phyloP scores from a whole-genome alignment of 2,888 invertebrate genomes.

The Tipula confusa region DNA sequence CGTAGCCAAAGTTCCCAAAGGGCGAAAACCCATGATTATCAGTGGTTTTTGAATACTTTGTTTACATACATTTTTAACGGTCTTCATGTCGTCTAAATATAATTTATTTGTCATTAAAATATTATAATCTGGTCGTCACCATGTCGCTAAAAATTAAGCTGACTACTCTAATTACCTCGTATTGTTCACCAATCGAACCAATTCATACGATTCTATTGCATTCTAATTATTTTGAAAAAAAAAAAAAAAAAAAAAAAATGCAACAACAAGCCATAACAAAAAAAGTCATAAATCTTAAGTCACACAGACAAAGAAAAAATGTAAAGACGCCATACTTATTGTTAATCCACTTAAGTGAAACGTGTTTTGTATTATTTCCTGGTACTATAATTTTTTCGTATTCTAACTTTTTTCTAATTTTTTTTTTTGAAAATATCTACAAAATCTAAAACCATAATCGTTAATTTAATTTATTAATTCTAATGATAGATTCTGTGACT shows the following conservation, averaged over 20 bases:
- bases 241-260: no score
- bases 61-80: no score
- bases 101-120: neutral
- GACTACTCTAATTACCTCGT: neutral
- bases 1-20: neutral
- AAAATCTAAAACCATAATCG: neutral
- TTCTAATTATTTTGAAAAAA: neutral
- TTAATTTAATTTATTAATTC: conserved; percentile 20
- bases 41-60: no score
- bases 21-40: no score
- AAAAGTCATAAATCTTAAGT: conserved; percentile 25
- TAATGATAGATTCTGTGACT: conserved; percentile 20
- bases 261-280: neutral
- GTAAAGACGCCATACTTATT: conserved; percentile 14
- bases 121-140: neutral
- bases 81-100: neutral
- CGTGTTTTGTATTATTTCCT: conserved; percentile 9
- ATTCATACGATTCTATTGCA: neutral
- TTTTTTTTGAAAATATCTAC: neutral
- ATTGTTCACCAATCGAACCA: neutral
- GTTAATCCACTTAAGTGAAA: conserved; percentile 20
- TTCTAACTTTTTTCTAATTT: neutral
- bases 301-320: neutral
- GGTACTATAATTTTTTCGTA: neutral
- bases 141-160: neutral